These are phyloP conservation scores for Andinoacara biseriatus DNA, from an alignment of 2,113 vertebrate genomes.

Conservation along the genomic window DNA sequence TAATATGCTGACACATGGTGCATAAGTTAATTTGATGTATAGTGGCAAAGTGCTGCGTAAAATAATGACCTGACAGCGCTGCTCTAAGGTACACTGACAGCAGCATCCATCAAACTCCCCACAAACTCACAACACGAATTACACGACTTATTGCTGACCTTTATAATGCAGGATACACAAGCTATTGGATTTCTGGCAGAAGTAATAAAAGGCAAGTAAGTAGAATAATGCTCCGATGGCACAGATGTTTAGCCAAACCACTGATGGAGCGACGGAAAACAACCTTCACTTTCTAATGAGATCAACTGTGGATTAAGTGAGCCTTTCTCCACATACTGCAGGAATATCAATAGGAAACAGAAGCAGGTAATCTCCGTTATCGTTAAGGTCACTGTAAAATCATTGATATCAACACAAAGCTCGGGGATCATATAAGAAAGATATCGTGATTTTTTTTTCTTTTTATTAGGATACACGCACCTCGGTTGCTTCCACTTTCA, in stretches of 20 bases:
- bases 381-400: conserved; percentile 23
- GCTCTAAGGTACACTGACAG: conserved; percentile 28
- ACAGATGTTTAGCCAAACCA: background rate
- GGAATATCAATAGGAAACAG: conserved; percentile 1
- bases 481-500: conserved; percentile 73
- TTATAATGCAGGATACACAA: background rate
- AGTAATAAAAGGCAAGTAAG: background rate
- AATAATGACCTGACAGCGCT: conserved; percentile 29
- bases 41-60: conserved; percentile 18
- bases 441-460: background rate
- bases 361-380: background rate
- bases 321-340: background rate
- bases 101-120: conserved; percentile 49
- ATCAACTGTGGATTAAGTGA: background rate
- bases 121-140: conserved; percentile 25
- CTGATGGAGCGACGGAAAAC: background rate
- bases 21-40: conserved; percentile 1
- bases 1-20: conserved; percentile 1
- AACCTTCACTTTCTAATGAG: background rate
- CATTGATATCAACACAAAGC: background rate
- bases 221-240: background rate
- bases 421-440: background rate
- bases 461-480: conserved; percentile 58
- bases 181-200: background rate
- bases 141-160: conserved; percentile 1